These are phyloP conservation scores for Plagiodera versicolora DNA, from an alignment of 2,888 invertebrate species.

Conservation along the genomic window DNA sequence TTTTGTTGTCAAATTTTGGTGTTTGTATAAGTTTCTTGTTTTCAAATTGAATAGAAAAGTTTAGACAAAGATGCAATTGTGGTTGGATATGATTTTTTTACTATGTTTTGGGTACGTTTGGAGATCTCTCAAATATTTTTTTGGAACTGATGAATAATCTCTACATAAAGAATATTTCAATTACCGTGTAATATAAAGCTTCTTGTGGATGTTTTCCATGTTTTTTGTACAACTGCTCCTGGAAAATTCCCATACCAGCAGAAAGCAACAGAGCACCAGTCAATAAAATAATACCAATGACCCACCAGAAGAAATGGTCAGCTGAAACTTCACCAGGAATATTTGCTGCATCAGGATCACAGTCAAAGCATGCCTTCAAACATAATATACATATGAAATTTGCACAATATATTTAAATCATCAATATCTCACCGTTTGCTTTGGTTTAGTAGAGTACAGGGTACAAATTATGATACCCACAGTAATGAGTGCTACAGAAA, in stretches of 20 bases:
- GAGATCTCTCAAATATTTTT: no score
- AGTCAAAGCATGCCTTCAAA: conserved; percentile 43
- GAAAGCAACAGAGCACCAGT: conserved; percentile 89
- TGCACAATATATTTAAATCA: not conserved
- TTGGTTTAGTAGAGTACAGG: conserved; percentile 71
- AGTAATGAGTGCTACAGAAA: conserved; percentile 91
- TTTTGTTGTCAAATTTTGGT: no score
- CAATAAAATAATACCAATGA: conserved; percentile 76
- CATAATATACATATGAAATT: no score
- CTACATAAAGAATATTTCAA: not conserved
- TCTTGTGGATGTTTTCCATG: conserved; percentile 92
- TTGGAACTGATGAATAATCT: no score
- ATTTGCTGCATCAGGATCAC: conserved; percentile 48
- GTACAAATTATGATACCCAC: conserved; percentile 92
- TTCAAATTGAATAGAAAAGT: no score
- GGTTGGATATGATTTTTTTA: no score
- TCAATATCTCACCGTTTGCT: conserved; percentile 34
- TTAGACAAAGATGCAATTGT: no score
- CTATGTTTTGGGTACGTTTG: no score
- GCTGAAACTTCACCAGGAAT: conserved; percentile 5
- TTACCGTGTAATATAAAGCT: conserved; percentile 77
- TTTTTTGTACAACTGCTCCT: conserved; percentile 80
- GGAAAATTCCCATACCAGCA: conserved; percentile 90
- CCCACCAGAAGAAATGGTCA: conserved; percentile 66
- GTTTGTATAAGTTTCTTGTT: no score